Base-by-base conservation (phyloP, 2,797 vertebrate species). In the Neomorphus geoffroyi region DNA sequence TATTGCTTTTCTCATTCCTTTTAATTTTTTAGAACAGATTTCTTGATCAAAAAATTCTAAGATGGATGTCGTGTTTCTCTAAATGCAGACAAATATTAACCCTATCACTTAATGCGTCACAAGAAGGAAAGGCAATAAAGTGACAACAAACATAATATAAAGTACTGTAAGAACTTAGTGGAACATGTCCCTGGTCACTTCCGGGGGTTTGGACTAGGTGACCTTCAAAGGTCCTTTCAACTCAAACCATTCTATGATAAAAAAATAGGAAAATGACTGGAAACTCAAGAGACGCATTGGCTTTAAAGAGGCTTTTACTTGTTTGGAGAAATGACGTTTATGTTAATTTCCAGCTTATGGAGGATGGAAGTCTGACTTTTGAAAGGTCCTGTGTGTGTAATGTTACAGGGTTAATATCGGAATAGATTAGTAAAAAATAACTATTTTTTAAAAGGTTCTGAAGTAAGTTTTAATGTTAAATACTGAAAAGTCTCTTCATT, bases 401-500 rank as follows among this genome's bases (percentile, higher is more conserved):
- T 26, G 17, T 83, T 70, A 50, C 30, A 48, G 2, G 12, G 5
- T 60, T 82, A 86, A 72, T 57, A 85, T 53, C 18, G 69, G 19
- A 80, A 62, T 33, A 62, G 13, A 30, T 77, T 56, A 22, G 28
- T 83, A 45, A 81, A 73, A 61, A 90, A 41, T 33, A 73, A 70
- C 5, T 70, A 33, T 70, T 74, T 41, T 81, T 86, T 87, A 67
- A 35, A 17, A 91, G 5, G 3, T 71, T 81, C 45, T 71, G 43
- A 81, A 67, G 11, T 54, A 74, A 70, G 8, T 62, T 80, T 27
- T 86, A 50, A 45, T 54, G 74, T 46, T 54, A 81, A 91, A 46
- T 7, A 50, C 13, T 56, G 28, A 46, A 62, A 72, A 57, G 10
- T 50, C 27, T 89, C 8, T 58, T 99, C 98, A 99, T 99, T 96